These are phyloP conservation scores for Troides aeacus DNA, from an alignment of 2,888 invertebrate species.

Conservation along the genomic window DNA sequence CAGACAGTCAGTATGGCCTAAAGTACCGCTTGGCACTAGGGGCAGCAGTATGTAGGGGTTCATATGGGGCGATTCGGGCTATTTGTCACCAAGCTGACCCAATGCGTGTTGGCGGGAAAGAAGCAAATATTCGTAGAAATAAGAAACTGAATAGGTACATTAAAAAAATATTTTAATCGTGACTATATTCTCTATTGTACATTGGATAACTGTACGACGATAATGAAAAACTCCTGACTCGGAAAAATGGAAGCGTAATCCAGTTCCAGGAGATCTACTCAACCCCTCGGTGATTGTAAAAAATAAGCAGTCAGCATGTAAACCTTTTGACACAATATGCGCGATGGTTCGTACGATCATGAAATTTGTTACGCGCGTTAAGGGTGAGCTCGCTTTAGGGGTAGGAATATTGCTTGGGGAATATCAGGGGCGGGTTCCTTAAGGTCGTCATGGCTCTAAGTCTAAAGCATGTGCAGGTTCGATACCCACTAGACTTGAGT, in stretches of 20 bases:
- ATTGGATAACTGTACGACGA: not conserved
- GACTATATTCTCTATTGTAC: not conserved
- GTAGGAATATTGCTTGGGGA: not conserved
- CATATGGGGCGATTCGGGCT: too few relatives aligned
- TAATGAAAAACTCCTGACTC: not conserved
- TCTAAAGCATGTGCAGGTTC: too few relatives aligned
- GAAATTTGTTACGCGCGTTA: slow-evolving; percentile 7
- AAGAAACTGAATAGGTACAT: too few relatives aligned
- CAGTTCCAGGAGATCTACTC: not conserved
- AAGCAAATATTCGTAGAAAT: too few relatives aligned
- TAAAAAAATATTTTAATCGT: not conserved
- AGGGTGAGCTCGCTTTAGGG: not conserved
- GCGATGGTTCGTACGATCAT: slow-evolving; percentile 4
- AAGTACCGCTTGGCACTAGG: too few relatives aligned
- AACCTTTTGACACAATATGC: slow-evolving; percentile 5
- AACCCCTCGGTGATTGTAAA: slow-evolving; percentile 1
- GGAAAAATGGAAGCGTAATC: not conserved
- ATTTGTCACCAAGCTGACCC: too few relatives aligned
- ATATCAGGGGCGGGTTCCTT: not conserved
- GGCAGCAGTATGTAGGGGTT: too few relatives aligned
- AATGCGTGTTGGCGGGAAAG: too few relatives aligned
- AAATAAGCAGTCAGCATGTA: slow-evolving; percentile 4
- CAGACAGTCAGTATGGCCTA: too few relatives aligned
- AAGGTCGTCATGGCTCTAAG: too few relatives aligned
- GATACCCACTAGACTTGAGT: too few relatives aligned